phyloP scores from a whole-genome alignment of 2,797 vertebrate species.

The Heteromormyrus szaboi region DNA sequence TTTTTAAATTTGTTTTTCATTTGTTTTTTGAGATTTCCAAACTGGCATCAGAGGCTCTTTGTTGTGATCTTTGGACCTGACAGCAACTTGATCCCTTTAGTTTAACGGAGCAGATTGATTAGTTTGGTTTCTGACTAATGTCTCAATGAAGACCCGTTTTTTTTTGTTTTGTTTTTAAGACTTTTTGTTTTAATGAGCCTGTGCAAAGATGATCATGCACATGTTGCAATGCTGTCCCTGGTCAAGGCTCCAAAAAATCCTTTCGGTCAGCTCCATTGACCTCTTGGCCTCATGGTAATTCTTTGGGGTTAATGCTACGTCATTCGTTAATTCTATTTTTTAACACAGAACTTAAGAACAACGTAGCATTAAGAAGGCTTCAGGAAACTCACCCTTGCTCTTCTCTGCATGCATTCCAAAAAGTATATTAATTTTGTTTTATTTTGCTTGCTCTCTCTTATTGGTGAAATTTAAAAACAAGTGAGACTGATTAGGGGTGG shows the following conservation, averaged over 20 bases:
- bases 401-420: background rate
- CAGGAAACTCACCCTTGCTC: background rate
- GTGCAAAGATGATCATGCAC: background rate
- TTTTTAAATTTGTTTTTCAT: background rate
- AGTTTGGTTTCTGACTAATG: background rate
- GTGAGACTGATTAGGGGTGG: background rate
- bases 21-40: background rate
- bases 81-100: background rate
- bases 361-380: too few relatives aligned
- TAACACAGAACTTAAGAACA: background rate
- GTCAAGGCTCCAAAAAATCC: too few relatives aligned
- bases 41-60: background rate
- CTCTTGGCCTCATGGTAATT: background rate
- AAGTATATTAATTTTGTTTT: background rate
- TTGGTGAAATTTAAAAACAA: background rate
- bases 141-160: background rate
- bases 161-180: background rate
- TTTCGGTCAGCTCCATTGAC: too few relatives aligned
- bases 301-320: too few relatives aligned
- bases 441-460: background rate
- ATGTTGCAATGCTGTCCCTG: background rate
- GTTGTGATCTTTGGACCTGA: background rate
- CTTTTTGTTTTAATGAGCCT: background rate
- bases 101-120: background rate
- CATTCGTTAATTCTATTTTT: too few relatives aligned